These are phyloP conservation scores for Sesamia nonagrioides DNA, from an alignment of 1,140 invertebrate genomes.

Conservation along the genomic window DNA sequence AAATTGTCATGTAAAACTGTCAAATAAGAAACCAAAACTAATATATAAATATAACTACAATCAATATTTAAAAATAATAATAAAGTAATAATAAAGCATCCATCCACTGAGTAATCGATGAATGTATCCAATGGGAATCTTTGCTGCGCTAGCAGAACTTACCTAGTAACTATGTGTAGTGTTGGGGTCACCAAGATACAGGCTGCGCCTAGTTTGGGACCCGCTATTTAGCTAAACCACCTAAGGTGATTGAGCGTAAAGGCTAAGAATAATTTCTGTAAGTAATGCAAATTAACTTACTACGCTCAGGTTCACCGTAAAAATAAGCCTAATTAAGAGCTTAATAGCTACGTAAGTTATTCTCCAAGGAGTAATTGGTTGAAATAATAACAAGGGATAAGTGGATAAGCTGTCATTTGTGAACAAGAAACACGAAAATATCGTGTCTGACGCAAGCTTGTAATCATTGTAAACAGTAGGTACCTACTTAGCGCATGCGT, in stretches of 20 bases:
- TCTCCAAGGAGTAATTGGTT: slow-evolving; percentile 12
- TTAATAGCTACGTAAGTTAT: slow-evolving; percentile 2
- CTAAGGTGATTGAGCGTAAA: slow-evolving; percentile 3
- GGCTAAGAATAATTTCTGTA: neutral
- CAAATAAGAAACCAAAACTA: too few relatives aligned
- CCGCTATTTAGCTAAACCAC: neutral
- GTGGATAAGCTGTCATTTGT: neutral
- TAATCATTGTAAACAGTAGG: too few relatives aligned
- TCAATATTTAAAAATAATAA: too few relatives aligned
- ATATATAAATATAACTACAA: too few relatives aligned
- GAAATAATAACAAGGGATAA: slow-evolving; percentile 24
- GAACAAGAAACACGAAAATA: neutral
- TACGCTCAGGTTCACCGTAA: slow-evolving; percentile 24
- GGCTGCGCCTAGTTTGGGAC: too few relatives aligned
- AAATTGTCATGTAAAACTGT: too few relatives aligned
- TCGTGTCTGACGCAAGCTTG: neutral
- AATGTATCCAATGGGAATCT: too few relatives aligned
- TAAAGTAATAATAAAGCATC: too few relatives aligned
- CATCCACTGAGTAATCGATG: too few relatives aligned
- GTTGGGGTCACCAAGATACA: too few relatives aligned
- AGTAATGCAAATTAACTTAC: slow-evolving; percentile 29
- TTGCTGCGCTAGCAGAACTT: too few relatives aligned
- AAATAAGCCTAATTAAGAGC: slow-evolving; percentile 30
- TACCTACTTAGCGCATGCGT: neutral
- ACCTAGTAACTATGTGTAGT: too few relatives aligned